phyloP scores from a whole-genome alignment of 1,140 invertebrate species.

The Globodera rostochiensis region DNA sequence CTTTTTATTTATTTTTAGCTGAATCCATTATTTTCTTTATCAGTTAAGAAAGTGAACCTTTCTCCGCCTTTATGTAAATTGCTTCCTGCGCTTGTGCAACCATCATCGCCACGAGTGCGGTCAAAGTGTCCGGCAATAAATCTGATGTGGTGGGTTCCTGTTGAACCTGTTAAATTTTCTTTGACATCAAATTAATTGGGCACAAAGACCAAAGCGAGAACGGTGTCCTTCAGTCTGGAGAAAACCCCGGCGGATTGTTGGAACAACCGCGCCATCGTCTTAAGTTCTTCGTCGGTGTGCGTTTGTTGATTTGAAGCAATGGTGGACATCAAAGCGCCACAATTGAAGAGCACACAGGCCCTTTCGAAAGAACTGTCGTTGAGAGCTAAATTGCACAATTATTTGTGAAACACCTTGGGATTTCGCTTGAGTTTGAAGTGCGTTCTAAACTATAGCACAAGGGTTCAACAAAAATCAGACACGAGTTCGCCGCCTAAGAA shows the following conservation, averaged over 20 bases:
- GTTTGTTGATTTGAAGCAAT: constrained; percentile 81
- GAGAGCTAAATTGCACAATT: constrained; percentile 49
- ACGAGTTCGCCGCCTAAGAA: no score
- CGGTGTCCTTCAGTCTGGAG: constrained; percentile 80
- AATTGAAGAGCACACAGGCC: constrained; percentile 93
- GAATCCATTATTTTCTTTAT: background rate
- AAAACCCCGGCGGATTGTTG: constrained; percentile 90
- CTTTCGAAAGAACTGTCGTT: constrained; percentile 78
- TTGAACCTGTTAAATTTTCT: constrained; percentile 67
- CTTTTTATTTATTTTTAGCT: no score
- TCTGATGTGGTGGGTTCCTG: constrained; percentile 86
- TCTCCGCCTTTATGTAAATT: constrained; percentile 88
- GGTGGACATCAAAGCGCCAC: constrained; percentile 87
- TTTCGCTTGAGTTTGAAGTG: no score
- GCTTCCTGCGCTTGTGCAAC: constrained; percentile 96
- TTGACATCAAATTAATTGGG: background rate
- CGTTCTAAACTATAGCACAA: no score
- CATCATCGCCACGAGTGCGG: constrained; percentile 83
- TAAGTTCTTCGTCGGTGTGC: constrained; percentile 89
- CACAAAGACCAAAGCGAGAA: constrained; percentile 75
- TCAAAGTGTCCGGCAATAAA: constrained; percentile 85
- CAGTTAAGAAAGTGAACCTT: constrained; percentile 71
- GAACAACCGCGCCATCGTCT: constrained; percentile 82
- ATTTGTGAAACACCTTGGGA: background rate
- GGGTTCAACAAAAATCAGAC: no score